These are phyloP conservation scores for Muscina levida DNA, from an alignment of 2,888 invertebrate genomes.

Conservation along the genomic window DNA sequence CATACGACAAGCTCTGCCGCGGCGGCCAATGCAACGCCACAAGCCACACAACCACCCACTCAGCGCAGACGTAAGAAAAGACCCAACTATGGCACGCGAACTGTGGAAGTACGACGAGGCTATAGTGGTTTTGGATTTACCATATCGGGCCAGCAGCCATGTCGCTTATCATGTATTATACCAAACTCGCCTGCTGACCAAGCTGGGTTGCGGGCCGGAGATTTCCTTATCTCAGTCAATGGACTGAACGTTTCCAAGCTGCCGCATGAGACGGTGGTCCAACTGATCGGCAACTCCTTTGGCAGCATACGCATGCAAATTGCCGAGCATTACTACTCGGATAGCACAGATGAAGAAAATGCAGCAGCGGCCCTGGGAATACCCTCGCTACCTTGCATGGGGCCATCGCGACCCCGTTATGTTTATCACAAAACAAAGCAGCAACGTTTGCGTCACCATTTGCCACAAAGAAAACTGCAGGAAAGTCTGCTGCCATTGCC, in stretches of 20 bases:
- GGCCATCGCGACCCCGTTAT: conserved; percentile 75
- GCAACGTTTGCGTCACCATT: conserved; percentile 82
- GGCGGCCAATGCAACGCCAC: conserved; percentile 50
- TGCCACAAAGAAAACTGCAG: conserved; percentile 80
- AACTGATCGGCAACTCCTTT: conserved; percentile 92
- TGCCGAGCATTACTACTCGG: conserved; percentile 92
- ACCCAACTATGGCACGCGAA: conserved; percentile 82
- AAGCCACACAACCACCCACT: conserved; percentile 72
- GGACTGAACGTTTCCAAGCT: conserved; percentile 94
- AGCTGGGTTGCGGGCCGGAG: conserved; percentile 94
- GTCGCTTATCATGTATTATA: conserved; percentile 96
- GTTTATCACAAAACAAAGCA: conserved; percentile 81
- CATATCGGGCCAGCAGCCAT: conserved; percentile 97
- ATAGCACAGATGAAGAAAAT: conserved; percentile 90
- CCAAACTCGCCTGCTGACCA: conserved; percentile 93
- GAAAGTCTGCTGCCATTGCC: conserved; percentile 54
- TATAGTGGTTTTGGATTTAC: conserved; percentile 98
- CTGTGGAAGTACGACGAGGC: conserved; percentile 91
- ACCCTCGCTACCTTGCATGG: conserved; percentile 48
- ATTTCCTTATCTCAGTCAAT: conserved; percentile 95
- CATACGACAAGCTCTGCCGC: conserved; percentile 70
- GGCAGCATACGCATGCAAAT: conserved; percentile 92
- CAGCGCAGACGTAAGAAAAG: conserved; percentile 83
- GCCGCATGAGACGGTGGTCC: conserved; percentile 95
- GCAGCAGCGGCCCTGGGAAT: conserved; percentile 71